Percentiles rank a stretch among this genome's conserved stretches.
These are phyloP conservation scores for Dinoponera quadriceps DNA, from an alignment of 1,140 invertebrate species.

Conservation along the genomic window DNA sequence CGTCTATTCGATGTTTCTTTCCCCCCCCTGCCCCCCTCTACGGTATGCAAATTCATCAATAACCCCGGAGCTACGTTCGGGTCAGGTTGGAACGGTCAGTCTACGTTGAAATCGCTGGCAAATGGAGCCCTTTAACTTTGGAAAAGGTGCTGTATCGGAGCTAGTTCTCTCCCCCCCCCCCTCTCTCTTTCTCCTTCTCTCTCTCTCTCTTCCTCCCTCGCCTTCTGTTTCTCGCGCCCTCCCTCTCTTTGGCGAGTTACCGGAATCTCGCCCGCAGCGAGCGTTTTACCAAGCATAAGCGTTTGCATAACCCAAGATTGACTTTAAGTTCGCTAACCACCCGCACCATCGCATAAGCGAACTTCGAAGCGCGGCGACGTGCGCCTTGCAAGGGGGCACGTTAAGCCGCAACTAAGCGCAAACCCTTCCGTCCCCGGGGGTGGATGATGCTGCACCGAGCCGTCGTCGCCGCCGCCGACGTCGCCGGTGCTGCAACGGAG, in stretches of 20 bases:
- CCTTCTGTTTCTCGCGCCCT: background rate
- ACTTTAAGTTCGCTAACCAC: conserved; percentile 71
- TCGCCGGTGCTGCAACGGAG: conserved; percentile 16
- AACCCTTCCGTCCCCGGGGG: conserved; percentile 31
- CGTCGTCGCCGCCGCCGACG: too few relatives aligned
- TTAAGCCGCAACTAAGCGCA: conserved; percentile 72
- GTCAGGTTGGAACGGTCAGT: conserved; percentile 37
- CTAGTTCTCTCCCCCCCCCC: conserved; percentile 4
- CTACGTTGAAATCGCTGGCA: conserved; percentile 11
- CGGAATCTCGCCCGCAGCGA: conserved; percentile 64
- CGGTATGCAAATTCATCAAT: conserved; percentile 53
- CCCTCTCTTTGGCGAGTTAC: conserved; percentile 55
- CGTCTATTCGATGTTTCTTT: conserved; percentile 56
- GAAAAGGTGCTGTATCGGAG: conserved; percentile 51
- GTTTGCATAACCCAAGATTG: conserved; percentile 79
- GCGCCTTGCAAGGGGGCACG: conserved; percentile 61
- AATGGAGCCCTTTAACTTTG: conserved; percentile 50
- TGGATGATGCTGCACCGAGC: conserved; percentile 10
- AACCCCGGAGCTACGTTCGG: conserved; percentile 37
- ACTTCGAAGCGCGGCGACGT: conserved; percentile 63
- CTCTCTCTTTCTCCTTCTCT: background rate
- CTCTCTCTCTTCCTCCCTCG: background rate
- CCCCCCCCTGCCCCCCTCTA: conserved; percentile 5
- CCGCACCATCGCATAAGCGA: conserved; percentile 65
- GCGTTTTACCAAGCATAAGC: conserved; percentile 73